Evolutionary conservation across 2,113 vertebrate genomes (phyloP).

Genomic region (Ahaetulla prasina): DNA sequence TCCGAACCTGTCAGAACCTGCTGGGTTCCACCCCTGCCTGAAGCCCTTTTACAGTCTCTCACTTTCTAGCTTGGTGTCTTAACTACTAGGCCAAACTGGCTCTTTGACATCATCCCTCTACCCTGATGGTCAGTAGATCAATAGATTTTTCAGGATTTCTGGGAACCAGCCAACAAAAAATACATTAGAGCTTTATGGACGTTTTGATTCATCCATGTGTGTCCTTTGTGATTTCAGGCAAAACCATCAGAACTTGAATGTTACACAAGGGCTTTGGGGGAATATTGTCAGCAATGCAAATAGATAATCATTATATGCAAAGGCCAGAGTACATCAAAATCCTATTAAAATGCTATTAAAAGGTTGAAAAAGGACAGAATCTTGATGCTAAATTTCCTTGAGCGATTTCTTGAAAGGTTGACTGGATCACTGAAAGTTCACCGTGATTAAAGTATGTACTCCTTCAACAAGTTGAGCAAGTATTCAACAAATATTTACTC

Average conservation of each 20-base stretch:
- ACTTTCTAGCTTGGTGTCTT: too few species aligned
- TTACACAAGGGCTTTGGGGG: background rate
- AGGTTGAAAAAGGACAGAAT: background rate
- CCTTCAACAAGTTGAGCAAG: slow-evolving; percentile 22
- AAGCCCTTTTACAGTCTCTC: too few species aligned
- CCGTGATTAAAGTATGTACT: background rate
- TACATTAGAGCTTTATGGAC: background rate
- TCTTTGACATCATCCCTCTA: background rate
- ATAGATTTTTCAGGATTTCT: background rate
- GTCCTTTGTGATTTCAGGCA: background rate
- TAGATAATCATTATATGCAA: background rate
- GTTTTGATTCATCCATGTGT: background rate
- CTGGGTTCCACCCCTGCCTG: too few species aligned
- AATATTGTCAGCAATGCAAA: background rate
- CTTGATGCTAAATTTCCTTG: background rate
- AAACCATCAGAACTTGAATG: background rate
- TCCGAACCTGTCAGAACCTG: too few species aligned
- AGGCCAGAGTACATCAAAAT: background rate
- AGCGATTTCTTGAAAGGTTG: background rate
- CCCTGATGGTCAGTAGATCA: background rate
- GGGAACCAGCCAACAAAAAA: background rate
- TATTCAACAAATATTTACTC: slow-evolving; percentile 58
- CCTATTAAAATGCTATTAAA: background rate
- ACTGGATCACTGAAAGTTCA: background rate
- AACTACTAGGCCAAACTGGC: too few species aligned